Conservation (phyloP, 2,888 invertebrate species). For the Copidosoma aretas region DNA sequence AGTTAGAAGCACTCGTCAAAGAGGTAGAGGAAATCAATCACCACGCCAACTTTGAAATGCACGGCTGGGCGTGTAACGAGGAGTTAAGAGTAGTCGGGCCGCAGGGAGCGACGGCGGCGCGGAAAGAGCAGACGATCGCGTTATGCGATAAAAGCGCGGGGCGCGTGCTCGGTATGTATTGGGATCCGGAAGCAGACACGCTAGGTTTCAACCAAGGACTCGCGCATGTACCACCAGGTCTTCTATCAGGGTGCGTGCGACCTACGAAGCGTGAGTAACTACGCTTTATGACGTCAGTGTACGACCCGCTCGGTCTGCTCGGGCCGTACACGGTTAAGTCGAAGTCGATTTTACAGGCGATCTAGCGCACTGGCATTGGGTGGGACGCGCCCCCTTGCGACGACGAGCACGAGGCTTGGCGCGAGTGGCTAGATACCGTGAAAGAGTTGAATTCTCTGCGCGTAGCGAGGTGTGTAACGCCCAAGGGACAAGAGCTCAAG, state of each 20-base stretch:
- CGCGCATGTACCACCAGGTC: neutral
- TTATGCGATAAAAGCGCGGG: neutral
- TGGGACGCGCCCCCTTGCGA: slow-evolving; percentile 4
- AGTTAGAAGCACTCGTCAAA: slow-evolving; percentile 42
- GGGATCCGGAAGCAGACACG: neutral
- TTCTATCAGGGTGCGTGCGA: neutral
- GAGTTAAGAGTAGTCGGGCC: neutral
- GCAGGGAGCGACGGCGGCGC: too few relatives aligned
- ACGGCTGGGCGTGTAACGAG: slow-evolving; percentile 40
- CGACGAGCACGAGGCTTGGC: neutral
- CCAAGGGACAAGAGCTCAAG: neutral
- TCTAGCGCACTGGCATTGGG: neutral
- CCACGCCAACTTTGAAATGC: slow-evolving; percentile 42
- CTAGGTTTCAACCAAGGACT: slow-evolving; percentile 8
- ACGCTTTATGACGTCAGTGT: slow-evolving; percentile 1
- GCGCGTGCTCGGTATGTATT: slow-evolving; percentile 4
- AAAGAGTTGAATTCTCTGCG: too few relatives aligned
- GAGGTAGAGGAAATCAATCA: slow-evolving; percentile 48
- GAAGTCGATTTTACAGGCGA: slow-evolving; percentile 6
- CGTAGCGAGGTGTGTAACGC: too few relatives aligned
- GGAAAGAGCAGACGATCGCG: neutral
- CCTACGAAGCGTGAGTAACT: neutral
- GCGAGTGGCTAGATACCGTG: too few relatives aligned
- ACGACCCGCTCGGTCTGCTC: slow-evolving; percentile 6
- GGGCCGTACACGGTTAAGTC: slow-evolving; percentile 3